Evolutionary conservation across 2,888 invertebrate genomes (phyloP), one percentile per base, ranked within the genome.

Genomic region (Philereme vetulata): DNA sequence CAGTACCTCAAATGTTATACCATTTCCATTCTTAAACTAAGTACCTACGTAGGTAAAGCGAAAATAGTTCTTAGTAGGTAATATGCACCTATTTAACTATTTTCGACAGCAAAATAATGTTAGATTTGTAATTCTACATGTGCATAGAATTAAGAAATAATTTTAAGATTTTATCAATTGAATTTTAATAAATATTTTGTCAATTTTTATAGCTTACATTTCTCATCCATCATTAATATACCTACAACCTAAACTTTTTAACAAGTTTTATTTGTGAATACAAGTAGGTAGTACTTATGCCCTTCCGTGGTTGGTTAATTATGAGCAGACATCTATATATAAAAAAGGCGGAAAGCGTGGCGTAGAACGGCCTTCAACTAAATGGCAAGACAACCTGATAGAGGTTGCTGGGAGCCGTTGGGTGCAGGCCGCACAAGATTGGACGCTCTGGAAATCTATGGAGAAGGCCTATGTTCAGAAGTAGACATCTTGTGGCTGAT

Each of bases 161-260:
- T 60, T 62, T 57, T 68, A 70, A 70, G 69, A 65, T 67, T 71
- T 67, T 68, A 70, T 67, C 62, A 55, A 70, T 64, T 64, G 65
- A 51, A 62, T 48, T 44, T 51, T 48, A 62, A 62, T 61, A 50
- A 57, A 65, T 66, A 66, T 65, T 51, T 46, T 67, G 60, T 61
- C 49, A 65, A 64, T 60, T 62, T 55, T 61, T 59, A 60, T 64
- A 59, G 53, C 56, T 60, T 52, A 65, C 60, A 60, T 55, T 65
- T 61, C 56, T 57, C 61, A 60, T 53, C 56, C 51, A 61, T 62
- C 53, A 49, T 33, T 21, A 63, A 56, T 57, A 58, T 34, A n/a
- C n/a, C n/a, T n/a, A 66, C 52, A 57, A 58, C 42, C 34, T 45
- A 50, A 45, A 51, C 4, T 3, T 36, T 36, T 36, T 36, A 36